A percentile compares a stretch with the other conserved stretches of the same genome.
phyloP scores from a whole-genome alignment of 2,888 invertebrate species.

The Selenia dentaria region DNA sequence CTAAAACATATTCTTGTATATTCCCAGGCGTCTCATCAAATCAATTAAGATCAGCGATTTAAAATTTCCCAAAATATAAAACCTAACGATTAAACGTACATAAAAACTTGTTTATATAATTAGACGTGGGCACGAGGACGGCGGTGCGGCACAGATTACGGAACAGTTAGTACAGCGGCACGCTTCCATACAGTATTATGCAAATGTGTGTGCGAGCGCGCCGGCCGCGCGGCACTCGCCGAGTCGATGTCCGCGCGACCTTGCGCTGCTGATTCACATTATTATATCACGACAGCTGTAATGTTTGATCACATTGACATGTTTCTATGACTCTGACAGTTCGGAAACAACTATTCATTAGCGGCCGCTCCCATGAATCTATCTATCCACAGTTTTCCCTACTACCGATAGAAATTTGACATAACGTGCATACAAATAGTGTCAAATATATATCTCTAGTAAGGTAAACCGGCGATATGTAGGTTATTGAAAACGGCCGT shows the following conservation, averaged over 20 bases:
- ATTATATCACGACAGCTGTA: not conserved
- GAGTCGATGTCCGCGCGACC: conserved; percentile 6
- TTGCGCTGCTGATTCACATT: not conserved
- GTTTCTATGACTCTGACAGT: no score
- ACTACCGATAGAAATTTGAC: no score
- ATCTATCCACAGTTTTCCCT: no score
- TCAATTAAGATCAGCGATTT: no score
- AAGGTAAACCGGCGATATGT: no score
- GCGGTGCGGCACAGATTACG: not conserved
- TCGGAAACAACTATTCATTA: no score
- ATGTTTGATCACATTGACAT: not conserved
- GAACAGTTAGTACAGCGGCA: not conserved
- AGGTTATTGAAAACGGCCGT: no score
- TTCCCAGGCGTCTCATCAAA: no score
- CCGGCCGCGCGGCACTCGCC: not conserved
- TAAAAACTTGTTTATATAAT: not conserved
- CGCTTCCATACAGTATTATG: not conserved
- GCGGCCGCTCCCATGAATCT: no score
- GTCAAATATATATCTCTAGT: no score
- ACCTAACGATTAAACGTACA: not conserved
- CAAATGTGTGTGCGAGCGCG: not conserved
- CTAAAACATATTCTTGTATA: no score
- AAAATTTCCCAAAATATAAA: not conserved
- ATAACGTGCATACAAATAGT: no score
- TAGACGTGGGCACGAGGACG: not conserved